Evolutionary conservation across 2,888 invertebrate genomes (phyloP), one percentile per base, ranked within the genome.

Genomic region (Chironomus tentans): DNA sequence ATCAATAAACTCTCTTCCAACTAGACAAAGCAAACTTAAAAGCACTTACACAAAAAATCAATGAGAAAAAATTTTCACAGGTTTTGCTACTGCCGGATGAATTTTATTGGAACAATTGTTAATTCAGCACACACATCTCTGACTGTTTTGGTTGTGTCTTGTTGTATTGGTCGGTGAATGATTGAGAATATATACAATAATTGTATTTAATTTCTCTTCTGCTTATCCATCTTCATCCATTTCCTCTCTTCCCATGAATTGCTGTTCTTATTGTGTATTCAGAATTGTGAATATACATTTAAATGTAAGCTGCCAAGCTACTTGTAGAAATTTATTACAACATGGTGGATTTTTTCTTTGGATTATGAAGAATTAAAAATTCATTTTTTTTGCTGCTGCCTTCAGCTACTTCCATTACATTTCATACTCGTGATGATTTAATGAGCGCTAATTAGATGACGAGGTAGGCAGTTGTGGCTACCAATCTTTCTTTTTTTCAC

Each of bases 71-170:
- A 56, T 56, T 56, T 18, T 56, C 18, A n/a, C 18, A 15, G n/a
- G 22, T 24, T 65, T 22, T 70, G 15, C 46, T 47, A 15, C 48
- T 48, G 70, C 18, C 15, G 70, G 47, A 38, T 70, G 47, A 15
- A 22, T 65, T 65, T 70, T 70, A 70, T 70, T 70, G 70, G 70
- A 47, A 70, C 70, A 70, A 70, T 70, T 48, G 48, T 70, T 70
- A 48, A 46, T 70, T 24, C 65, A 56, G 18, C 56, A 56, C n/a
- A 56, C 56, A 56, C n/a, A 13, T 65, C 65, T 65, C 13, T 13
- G 24, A 24, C 12, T 13, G 56, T 18, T 18, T 56, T 18, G 1
- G 56, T 56, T 56, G 56, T 56, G 56, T 56, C 56, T 56, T 56
- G 56, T 10, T 38, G 65, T 65, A 24, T 65, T 65, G 21, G 22